A percentile compares a stretch with the other conserved stretches of the same genome.
Evolutionary conservation across 2,113 vertebrate species (phyloP).

Genomic region (Uropsilus gracilis): DNA sequence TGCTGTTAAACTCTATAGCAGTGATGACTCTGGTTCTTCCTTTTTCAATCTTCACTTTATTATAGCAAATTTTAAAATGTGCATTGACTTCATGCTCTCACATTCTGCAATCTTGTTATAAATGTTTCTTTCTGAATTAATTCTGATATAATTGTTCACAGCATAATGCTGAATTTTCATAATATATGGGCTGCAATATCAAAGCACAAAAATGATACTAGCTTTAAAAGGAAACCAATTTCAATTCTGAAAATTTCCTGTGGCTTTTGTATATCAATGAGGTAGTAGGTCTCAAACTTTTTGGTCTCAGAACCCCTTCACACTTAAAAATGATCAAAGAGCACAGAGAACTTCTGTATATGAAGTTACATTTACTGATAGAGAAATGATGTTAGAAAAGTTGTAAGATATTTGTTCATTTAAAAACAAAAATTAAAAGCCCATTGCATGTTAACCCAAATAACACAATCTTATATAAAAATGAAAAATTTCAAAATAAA

Average conservation of each 20-base stretch:
- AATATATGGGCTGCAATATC: slow-evolving; percentile 62
- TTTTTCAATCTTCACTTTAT: slow-evolving; percentile 27
- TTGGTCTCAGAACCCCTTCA: not conserved
- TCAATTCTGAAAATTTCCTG: slow-evolving; percentile 50
- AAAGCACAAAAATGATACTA: slow-evolving; percentile 58
- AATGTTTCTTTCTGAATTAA: slow-evolving; percentile 68
- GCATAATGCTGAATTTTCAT: slow-evolving; percentile 70
- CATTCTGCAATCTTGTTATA: slow-evolving; percentile 52
- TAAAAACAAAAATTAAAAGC: not conserved
- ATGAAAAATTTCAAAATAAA: not conserved
- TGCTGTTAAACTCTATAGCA: not conserved
- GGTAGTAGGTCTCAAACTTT: not conserved
- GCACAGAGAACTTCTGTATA: not conserved
- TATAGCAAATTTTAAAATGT: slow-evolving; percentile 37
- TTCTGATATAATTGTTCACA: slow-evolving; percentile 59
- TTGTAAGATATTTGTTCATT: slow-evolving; percentile 39
- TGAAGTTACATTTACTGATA: not conserved
- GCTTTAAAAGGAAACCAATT: slow-evolving; percentile 63
- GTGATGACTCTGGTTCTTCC: not conserved
- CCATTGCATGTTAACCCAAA: not conserved
- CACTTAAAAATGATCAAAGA: not conserved
- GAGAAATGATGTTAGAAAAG: not conserved
- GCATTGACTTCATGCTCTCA: not conserved
- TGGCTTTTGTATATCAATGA: slow-evolving; percentile 48
- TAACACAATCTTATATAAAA: slow-evolving; percentile 17